phyloP scores from a whole-genome alignment of 1,140 invertebrate genomes.

The Pogonognathellus flavescens region DNA sequence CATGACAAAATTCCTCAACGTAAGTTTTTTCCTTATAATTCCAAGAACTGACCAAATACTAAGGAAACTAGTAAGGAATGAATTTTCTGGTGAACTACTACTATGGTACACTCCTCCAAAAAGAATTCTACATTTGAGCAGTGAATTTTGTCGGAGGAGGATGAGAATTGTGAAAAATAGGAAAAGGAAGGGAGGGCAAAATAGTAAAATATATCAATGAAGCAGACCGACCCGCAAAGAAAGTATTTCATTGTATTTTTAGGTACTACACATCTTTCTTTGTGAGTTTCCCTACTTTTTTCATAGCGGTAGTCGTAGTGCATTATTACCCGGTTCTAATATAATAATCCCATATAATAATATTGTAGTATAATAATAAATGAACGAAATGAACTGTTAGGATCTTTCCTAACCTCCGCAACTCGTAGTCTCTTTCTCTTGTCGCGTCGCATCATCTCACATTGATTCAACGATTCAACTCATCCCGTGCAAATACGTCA shows the following conservation, averaged over 20 bases:
- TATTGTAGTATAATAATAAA: slow-evolving; percentile 30
- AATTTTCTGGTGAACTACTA: neutral
- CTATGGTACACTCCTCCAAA: neutral
- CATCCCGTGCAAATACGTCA: neutral
- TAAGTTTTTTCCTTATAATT: no score
- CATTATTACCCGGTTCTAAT: no score
- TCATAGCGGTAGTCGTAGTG: neutral
- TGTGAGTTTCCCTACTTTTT: neutral
- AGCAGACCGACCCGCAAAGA: neutral
- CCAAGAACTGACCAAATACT: neutral
- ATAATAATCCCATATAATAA: neutral
- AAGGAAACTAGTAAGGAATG: neutral
- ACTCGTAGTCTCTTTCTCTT: slow-evolving; percentile 10
- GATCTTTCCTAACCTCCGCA: slow-evolving; percentile 33
- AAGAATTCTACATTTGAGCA: no score
- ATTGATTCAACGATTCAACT: neutral
- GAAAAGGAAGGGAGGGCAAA: slow-evolving; percentile 15
- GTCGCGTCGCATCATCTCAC: neutral
- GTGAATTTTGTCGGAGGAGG: neutral
- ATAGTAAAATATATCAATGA: slow-evolving; percentile 34
- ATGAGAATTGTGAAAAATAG: neutral
- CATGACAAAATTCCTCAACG: no score
- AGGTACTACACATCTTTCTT: neutral
- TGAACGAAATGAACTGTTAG: slow-evolving; percentile 28
- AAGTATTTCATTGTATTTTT: slow-evolving; percentile 10